These are phyloP conservation scores for Helicoverpa zea DNA, from an alignment of 1,140 invertebrate species.

Conservation along the genomic window DNA sequence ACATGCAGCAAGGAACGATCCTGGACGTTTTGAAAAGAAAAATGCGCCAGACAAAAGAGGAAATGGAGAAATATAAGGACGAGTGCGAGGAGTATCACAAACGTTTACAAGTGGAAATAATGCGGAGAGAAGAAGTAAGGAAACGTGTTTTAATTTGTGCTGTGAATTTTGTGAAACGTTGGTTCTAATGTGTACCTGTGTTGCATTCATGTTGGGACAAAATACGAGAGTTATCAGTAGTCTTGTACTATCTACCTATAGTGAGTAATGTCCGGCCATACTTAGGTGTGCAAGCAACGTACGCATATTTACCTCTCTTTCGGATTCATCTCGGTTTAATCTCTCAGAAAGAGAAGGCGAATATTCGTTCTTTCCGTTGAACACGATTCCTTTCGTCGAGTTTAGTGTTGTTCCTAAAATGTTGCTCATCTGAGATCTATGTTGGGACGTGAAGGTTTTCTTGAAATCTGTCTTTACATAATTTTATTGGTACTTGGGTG, in stretches of 20 bases:
- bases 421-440: constrained; percentile 58
- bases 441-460: constrained; percentile 54
- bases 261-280: constrained; percentile 86
- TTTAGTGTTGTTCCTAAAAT: constrained; percentile 68
- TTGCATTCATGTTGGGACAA: constrained; percentile 60
- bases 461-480: constrained; percentile 62
- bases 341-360: constrained; percentile 72
- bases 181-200: constrained; percentile 69
- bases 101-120: constrained; percentile 95
- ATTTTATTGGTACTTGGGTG: constrained; percentile 62
- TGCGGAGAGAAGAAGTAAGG: constrained; percentile 98
- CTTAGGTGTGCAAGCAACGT: constrained; percentile 86
- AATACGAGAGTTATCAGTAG: constrained; percentile 78
- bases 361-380: constrained; percentile 75
- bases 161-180: constrained; percentile 70
- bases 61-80: constrained; percentile 99
- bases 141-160: constrained; percentile 78
- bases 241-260: constrained; percentile 83
- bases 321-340: constrained; percentile 66
- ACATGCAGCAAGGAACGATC: constrained; percentile 94
- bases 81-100: constrained; percentile 97
- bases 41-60: constrained; percentile 99
- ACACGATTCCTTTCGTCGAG: constrained; percentile 66
- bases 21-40: constrained; percentile 99
- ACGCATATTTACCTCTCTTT: constrained; percentile 84